Evolutionary conservation across 2,797 vertebrate genomes (phyloP).

Genomic region (Eospalax fontanierii): DNA sequence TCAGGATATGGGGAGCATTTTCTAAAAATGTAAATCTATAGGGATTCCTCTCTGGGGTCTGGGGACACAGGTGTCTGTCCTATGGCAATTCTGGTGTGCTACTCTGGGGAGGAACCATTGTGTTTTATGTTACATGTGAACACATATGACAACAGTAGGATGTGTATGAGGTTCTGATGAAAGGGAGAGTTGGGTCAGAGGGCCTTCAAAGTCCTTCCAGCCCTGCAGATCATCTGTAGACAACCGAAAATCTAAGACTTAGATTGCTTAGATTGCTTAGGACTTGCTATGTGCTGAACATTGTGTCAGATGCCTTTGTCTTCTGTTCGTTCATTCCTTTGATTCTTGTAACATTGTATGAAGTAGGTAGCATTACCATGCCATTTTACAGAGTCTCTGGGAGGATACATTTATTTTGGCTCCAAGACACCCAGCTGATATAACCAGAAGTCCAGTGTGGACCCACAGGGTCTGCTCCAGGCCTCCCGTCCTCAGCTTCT

Average conservation of each 20-base stretch:
- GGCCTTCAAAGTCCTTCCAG: background rate
- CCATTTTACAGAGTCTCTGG: too few species aligned
- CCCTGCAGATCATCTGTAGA: background rate
- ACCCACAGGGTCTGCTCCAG: too few species aligned
- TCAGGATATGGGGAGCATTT: background rate
- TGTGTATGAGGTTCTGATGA: background rate
- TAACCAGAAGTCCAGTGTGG: too few species aligned
- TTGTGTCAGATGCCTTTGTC: background rate
- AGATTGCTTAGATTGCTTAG: background rate
- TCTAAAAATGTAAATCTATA: background rate
- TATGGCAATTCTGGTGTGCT: background rate
- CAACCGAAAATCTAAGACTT: background rate
- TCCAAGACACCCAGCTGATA: too few species aligned
- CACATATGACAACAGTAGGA: background rate
- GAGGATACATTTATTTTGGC: too few species aligned
- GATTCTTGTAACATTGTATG: constrained; percentile 15
- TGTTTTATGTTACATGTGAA: background rate
- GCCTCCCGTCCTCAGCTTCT: too few species aligned
- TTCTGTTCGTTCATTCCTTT: background rate
- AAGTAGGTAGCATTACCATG: background rate
- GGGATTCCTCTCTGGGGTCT: background rate
- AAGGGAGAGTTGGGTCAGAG: background rate
- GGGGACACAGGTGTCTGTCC: background rate
- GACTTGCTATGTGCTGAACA: background rate
- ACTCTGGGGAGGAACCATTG: background rate